Base-by-base conservation (phyloP, 2,113 vertebrate species). In the Catharus minimus region DNA sequence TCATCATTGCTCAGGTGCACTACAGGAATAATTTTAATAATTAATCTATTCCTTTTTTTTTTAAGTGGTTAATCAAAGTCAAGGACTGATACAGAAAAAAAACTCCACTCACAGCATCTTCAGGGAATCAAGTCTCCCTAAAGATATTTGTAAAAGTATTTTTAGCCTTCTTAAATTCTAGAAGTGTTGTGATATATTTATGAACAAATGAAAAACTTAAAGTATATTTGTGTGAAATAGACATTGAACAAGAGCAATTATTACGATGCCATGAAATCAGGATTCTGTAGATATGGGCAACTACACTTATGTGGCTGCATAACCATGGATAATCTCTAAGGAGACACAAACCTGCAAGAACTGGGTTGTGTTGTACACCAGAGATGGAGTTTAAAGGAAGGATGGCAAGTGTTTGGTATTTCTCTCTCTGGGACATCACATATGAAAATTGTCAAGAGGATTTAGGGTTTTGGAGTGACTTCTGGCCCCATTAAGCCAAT, bases 11-110 rank as follows among this genome's bases (percentile, higher is more conserved):
- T 95, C 84, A 93, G 90, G 88, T 94, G 81, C 86, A 82, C 83
- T 94, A 81, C 74, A 90, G 52, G 57, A 85, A 27, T 91, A 61
- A 90, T 95, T 95, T 92, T 90, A 94, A 92, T 95, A 94, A 95
- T 90, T 92, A 94, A 92, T 83, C 67, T 82, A 82, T 92, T 89
- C 43, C 30, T 36, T 57, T 33, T 61, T 85, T 67, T 76, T 66
- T 39, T 0, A 87, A 90, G 86, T 93, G 50, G 58, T 90, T 95
- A 94, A 93, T 94, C 92, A 96, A 95, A 95, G 81, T 87, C 58
- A 89, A 94, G 89, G 43, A 36, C 47, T 94, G 39, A 87, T 77
- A 52, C 23, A 92, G 74, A 57, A 92, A 86, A 86, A 50, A 87
- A 11, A 30, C 49, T 90, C 67, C 2, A 9, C 75, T 93, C 55